Conservation (phyloP, 2,888 invertebrate genomes). For the Ariolimax columbianus region DNA sequence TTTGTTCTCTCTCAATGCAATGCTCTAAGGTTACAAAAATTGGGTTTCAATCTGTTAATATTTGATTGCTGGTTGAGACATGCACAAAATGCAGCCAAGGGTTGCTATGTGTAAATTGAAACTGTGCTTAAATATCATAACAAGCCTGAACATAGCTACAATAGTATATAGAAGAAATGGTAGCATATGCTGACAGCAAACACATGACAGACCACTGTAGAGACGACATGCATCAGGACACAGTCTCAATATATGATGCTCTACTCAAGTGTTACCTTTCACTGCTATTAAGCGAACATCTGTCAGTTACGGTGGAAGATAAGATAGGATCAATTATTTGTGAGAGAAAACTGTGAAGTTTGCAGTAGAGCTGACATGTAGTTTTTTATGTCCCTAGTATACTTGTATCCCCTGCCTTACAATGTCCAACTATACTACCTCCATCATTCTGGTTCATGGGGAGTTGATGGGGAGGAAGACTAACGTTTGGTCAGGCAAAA, state of each 20-base stretch:
- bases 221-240: neutral
- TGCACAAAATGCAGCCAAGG: slow-evolving; percentile 15
- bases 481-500: too few relatives aligned
- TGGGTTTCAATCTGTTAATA: too few relatives aligned
- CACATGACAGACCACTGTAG: neutral
- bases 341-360: too few relatives aligned
- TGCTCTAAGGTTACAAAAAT: neutral
- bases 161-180: slow-evolving; percentile 3
- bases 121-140: neutral
- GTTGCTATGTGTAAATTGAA: neutral
- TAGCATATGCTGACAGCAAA: neutral
- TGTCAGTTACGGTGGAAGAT: slow-evolving; percentile 12
- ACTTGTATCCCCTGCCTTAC: too few relatives aligned
- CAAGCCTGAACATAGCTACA: slow-evolving; percentile 23
- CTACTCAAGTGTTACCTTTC: slow-evolving; percentile 53
- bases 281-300: slow-evolving; percentile 57
- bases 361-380: too few relatives aligned
- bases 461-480: too few relatives aligned
- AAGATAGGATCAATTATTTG: neutral
- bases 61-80: too few relatives aligned
- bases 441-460: too few relatives aligned
- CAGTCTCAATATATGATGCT: neutral
- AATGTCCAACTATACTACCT: too few relatives aligned
- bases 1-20: neutral
- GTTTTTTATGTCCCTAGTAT: too few relatives aligned